Percentiles rank a stretch among this genome's conserved stretches.
These are phyloP conservation scores for Scytalopus superciliaris DNA, from an alignment of 2,113 vertebrate genomes.

Conservation along the genomic window DNA sequence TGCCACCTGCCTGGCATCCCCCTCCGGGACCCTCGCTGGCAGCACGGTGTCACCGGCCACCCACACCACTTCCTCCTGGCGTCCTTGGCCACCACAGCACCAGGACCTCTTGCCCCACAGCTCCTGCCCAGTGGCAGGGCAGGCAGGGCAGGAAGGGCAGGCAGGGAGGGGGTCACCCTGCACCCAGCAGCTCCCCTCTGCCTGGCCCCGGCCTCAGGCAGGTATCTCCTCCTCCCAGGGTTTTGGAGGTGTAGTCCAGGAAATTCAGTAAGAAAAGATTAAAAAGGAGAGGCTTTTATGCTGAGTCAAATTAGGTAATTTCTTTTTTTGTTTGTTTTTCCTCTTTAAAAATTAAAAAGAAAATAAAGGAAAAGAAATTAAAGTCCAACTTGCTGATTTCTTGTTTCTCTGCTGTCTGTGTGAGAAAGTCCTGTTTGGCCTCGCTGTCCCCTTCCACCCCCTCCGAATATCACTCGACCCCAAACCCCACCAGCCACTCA, in stretches of 20 bases:
- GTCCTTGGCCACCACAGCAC: background rate
- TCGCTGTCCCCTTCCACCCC: slow-evolving; percentile 60
- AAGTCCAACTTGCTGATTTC: slow-evolving; percentile 52
- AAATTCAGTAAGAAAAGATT: slow-evolving; percentile 74
- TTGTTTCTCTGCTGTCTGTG: slow-evolving; percentile 28
- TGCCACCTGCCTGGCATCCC: background rate
- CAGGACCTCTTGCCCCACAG: background rate
- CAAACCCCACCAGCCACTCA: slow-evolving; percentile 65
- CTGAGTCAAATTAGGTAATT: slow-evolving; percentile 68
- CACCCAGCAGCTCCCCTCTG: background rate
- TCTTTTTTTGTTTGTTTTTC: background rate
- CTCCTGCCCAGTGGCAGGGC: background rate
- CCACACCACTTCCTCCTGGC: background rate
- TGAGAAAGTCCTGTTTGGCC: slow-evolving; percentile 71
- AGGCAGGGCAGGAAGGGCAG: background rate
- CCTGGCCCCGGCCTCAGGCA: background rate
- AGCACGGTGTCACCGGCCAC: background rate
- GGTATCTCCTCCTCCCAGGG: slow-evolving; percentile 2
- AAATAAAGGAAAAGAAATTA: slow-evolving; percentile 25
- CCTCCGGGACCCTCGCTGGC: background rate
- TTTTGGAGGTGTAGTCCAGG: slow-evolving; percentile 47
- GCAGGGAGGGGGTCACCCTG: background rate
- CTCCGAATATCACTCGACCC: slow-evolving; percentile 53
- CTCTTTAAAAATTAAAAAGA: slow-evolving; percentile 45
- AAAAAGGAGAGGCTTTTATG: slow-evolving; percentile 69